Evolutionary conservation across 2,888 invertebrate species (phyloP), one percentile per base, ranked within the genome.

Genomic region (Congeria kusceri): DNA sequence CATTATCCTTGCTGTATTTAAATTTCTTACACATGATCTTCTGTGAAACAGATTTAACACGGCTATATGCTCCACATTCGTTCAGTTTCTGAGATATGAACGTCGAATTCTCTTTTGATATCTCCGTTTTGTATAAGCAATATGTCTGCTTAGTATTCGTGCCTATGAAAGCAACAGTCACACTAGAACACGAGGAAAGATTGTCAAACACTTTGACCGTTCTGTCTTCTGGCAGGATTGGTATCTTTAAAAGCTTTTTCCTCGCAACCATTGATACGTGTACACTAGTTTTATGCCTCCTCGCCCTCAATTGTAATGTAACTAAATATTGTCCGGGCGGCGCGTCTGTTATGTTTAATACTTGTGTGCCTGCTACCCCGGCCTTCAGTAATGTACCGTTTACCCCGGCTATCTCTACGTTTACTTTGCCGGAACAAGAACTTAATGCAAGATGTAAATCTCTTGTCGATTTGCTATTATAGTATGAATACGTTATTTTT

Each of bases 141-240:
- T 92, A 93, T 44, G 86, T 88, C 58, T 91, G 92, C 66, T 89
- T 89, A 47, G 88, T 88, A 23, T 87, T 87, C 2, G 91, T 89
- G 13, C 90, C 91, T 79, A 88, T 86, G 92, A 92, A 93, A n/a
- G 91, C 91, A 0, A 93, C 84, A 5, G 92, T 93, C 44, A 93
- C 87, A 58, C 89, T 91, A 62, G 89, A 86, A 83, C 92, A 92
- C 15, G 88, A 90, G 18, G 88, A 89, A 29, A 91, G 73, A 44
- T 87, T 86, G 39, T 90, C 88, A 64, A 90, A 91, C 28, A 91
- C 89, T 49, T 87, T 86, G 20, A 93, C 88, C 28, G 84, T 83
- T 25, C 87, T 88, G 71, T 92, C 90, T 7, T 83, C 72, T 0
- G 93, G 91, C 15, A 93, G 80, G 9, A 71, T 77, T 0, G 93